Conservation (phyloP, 2,797 vertebrate genomes). For the Hoplostethus atlanticus region DNA sequence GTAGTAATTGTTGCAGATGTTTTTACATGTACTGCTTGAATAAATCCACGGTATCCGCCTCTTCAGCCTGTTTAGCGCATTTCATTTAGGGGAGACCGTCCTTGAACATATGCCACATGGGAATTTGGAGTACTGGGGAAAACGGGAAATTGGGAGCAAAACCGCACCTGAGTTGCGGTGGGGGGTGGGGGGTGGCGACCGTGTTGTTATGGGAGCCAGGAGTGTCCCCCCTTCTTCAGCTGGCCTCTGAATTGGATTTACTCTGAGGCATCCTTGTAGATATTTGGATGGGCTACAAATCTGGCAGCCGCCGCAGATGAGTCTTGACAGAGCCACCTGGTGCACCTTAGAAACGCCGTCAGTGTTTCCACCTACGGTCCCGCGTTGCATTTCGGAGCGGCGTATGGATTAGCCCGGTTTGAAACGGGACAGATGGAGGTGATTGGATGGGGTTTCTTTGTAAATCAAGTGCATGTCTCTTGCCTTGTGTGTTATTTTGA, state of each 20-base stretch:
- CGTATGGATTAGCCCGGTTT: background rate
- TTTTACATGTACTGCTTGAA: slow-evolving; percentile 33
- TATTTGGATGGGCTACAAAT: slow-evolving; percentile 28
- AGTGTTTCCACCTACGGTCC: slow-evolving; percentile 26
- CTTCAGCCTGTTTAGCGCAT: slow-evolving; percentile 35
- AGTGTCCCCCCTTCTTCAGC: slow-evolving; percentile 2
- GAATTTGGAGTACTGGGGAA: slow-evolving; percentile 16
- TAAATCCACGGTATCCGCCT: slow-evolving; percentile 27
- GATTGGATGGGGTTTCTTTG: background rate
- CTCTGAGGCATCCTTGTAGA: slow-evolving; percentile 26
- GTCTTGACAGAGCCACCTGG: slow-evolving; percentile 37
- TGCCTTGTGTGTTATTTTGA: background rate
- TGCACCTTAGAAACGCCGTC: slow-evolving; percentile 33
- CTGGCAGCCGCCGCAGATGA: slow-evolving; percentile 37
- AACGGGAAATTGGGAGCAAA: slow-evolving; percentile 31
- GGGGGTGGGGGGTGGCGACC: too few relatives aligned
- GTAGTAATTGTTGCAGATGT: slow-evolving; percentile 59
- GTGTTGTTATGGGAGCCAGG: too few relatives aligned
- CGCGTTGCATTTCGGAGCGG: too few relatives aligned
- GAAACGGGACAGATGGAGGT: background rate
- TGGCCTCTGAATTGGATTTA: slow-evolving; percentile 23
- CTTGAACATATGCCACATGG: slow-evolving; percentile 51
- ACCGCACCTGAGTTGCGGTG: slow-evolving; percentile 56
- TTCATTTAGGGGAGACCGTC: slow-evolving; percentile 56
- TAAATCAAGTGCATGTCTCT: slow-evolving; percentile 14